Percentiles rank a stretch among this genome's conserved stretches.
Conservation (phyloP, 2,797 vertebrate species). For the Tenualosa ilisha region DNA sequence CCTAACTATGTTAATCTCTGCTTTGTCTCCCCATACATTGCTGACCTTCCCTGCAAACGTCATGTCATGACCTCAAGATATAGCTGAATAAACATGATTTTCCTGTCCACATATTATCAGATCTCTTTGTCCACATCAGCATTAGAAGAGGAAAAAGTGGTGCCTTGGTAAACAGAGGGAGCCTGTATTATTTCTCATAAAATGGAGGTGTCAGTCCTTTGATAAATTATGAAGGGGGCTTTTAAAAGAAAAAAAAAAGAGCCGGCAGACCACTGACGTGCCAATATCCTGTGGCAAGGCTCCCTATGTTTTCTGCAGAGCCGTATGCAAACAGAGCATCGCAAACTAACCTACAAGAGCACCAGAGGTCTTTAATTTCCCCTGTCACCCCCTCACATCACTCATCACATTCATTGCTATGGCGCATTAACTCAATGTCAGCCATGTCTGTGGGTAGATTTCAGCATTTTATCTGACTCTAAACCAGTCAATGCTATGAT, state of each 20-base stretch:
- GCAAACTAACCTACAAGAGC: background rate
- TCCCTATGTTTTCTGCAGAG: background rate
- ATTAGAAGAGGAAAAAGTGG: background rate
- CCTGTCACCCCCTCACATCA: background rate
- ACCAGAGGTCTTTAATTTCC: constrained; percentile 17
- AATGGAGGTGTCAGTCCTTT: constrained; percentile 17
- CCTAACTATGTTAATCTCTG: background rate
- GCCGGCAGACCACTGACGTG: background rate
- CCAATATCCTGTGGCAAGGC: constrained; percentile 16
- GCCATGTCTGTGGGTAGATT: background rate
- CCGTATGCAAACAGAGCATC: constrained; percentile 3
- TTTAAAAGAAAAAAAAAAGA: background rate
- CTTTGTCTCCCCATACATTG: background rate
- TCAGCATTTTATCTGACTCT: background rate
- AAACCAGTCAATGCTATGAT: background rate
- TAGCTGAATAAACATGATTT: constrained; percentile 42
- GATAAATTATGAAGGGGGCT: constrained; percentile 23
- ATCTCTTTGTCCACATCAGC: constrained; percentile 32
- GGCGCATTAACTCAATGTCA: background rate
- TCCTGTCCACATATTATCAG: constrained; percentile 23
- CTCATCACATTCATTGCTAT: background rate
- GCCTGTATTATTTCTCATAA: constrained; percentile 20
- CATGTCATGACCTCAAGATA: constrained; percentile 55
- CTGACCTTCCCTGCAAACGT: constrained; percentile 19
- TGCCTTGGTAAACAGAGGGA: constrained; percentile 10